A percentile compares a stretch with the other conserved stretches of the same genome.
phyloP scores from a whole-genome alignment of 2,113 vertebrate species.

The Montifringilla adamsi region DNA sequence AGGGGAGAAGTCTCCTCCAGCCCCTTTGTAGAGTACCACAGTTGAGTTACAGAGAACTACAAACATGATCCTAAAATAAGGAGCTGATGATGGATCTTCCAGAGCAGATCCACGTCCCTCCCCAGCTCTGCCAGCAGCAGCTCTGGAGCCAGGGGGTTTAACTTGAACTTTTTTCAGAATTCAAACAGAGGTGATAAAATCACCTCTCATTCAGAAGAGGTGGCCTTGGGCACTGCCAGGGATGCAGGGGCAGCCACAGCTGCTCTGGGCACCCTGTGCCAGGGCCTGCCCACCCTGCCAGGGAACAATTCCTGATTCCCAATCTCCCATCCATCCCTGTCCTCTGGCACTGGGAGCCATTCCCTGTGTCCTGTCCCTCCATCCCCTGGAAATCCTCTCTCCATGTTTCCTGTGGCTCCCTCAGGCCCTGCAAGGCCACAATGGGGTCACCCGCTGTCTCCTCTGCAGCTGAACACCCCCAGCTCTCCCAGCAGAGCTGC shows the following conservation, averaged over 20 bases:
- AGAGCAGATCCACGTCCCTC: not conserved
- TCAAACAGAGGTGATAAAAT: not conserved
- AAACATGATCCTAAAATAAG: not conserved
- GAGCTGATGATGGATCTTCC: not conserved
- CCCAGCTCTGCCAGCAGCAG: not conserved
- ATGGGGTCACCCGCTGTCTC: fast-evolving
- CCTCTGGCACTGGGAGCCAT: not conserved
- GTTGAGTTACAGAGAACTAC: not conserved
- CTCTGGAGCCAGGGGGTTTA: not conserved
- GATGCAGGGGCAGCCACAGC: not conserved
- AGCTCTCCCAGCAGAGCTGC: not conserved
- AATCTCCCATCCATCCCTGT: not conserved
- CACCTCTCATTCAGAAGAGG: not conserved
- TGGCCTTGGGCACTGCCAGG: not conserved
- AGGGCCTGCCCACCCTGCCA: not conserved
- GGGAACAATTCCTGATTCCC: fast-evolving
- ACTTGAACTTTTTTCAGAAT: not conserved
- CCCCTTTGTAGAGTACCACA: not conserved
- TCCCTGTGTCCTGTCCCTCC: not conserved
- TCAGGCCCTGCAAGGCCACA: not conserved
- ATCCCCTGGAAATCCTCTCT: fast-evolving
- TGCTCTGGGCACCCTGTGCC: not conserved
- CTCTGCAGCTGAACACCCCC: not conserved
- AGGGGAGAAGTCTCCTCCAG: not conserved
- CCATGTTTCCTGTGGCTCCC: fast-evolving